Evolutionary conservation across 2,888 invertebrate genomes (phyloP), one percentile per base, ranked within the genome.

Genomic region (Tachina fera): DNA sequence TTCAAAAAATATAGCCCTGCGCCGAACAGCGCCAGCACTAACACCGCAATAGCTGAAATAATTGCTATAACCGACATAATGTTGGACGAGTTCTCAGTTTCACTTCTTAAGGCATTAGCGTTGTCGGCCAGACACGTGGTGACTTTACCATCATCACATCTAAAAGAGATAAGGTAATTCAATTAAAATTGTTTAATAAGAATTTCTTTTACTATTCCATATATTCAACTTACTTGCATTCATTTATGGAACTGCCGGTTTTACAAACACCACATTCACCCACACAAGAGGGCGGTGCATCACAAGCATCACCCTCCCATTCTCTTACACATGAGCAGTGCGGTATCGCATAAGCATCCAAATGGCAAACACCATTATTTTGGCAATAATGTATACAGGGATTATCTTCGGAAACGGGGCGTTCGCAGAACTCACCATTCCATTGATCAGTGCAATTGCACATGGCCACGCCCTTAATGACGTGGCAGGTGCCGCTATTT

Each of bases 361-460:
- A 91, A 39, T 93, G 92, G 90, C 96, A 96, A 77, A 94, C 92
- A 0, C 94, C 95, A 67, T 93, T 93, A 87, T 95, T 94, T 86
- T 93, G 91, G 88, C 95, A 95, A 83, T 92, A 93, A 51, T 93
- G 92, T 11, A 91, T 91, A 91, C 96, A 96, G 0, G 95, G 95
- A 93, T 95, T 95, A 88, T 94, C 94, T 88, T 94, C 94, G 0
- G 94, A 94, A 80, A 95, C 93, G 90, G 94, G 94, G 85, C 91
- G 89, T 89, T 94, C 94, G 89, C 95, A 95, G 72, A 93, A 93
- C 41, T 92, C 90, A 22, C 95, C 95, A 79, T 94, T 94, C 93
- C 93, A 95, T 58, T 93, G 93, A 41, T 93, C 92, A 0, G 93
- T 91, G 89, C 95, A 95, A 81, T 94, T 93, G 90, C 95, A 95